phyloP scores from a whole-genome alignment of 2,113 vertebrate species.

The Hylia prasina region DNA sequence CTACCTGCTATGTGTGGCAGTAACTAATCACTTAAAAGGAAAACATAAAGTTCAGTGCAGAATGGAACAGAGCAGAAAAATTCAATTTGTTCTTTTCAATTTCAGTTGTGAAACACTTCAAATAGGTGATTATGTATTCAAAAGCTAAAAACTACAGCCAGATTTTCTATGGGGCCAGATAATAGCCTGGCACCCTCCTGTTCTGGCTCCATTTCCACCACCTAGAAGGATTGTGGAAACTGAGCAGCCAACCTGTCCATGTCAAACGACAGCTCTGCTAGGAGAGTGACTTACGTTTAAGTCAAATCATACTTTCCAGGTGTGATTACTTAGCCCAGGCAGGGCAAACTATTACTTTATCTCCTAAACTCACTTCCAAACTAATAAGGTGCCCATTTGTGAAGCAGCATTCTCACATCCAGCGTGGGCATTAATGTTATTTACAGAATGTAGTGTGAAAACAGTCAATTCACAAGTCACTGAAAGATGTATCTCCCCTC shows the following conservation, averaged over 20 bases:
- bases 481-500: not conserved
- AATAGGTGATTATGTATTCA: not conserved
- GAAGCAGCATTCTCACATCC: not conserved
- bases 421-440: not conserved
- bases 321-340: not conserved
- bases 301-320: not conserved
- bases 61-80: slow-evolving; percentile 11
- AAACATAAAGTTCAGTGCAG: not conserved
- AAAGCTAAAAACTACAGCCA: not conserved
- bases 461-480: not conserved
- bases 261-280: not conserved
- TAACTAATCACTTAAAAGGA: slow-evolving; percentile 42
- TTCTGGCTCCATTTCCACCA: not conserved
- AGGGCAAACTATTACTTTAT: not conserved
- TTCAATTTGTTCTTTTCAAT: slow-evolving; percentile 15
- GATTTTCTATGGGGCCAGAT: not conserved
- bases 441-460: not conserved
- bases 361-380: not conserved
- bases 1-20: slow-evolving; percentile 40
- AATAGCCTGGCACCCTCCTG: not conserved
- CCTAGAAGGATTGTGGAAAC: not conserved
- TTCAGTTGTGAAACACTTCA: not conserved
- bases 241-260: not conserved
- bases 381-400: not conserved
- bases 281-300: not conserved